These are phyloP conservation scores for Pogoniulus pusillus DNA, from an alignment of 2,797 vertebrate species.

Conservation along the genomic window DNA sequence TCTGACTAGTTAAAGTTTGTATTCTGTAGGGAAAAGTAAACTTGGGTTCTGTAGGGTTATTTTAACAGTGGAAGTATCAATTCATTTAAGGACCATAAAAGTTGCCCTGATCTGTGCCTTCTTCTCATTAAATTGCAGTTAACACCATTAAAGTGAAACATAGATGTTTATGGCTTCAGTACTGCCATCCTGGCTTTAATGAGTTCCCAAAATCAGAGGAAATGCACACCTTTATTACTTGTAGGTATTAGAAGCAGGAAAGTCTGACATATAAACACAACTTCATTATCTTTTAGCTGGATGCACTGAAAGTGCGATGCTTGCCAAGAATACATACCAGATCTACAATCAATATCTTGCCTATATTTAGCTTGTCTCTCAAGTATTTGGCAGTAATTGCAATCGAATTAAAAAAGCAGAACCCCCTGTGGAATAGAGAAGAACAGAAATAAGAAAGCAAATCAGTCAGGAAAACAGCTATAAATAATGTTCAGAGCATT, in stretches of 20 bases:
- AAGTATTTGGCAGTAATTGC: constrained; percentile 85
- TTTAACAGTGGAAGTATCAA: constrained; percentile 83
- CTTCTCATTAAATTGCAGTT: constrained; percentile 85
- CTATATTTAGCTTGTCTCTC: constrained; percentile 83
- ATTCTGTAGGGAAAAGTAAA: constrained; percentile 81
- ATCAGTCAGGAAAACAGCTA: constrained; percentile 84
- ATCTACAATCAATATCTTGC: constrained; percentile 85
- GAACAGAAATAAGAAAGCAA: constrained; percentile 84
- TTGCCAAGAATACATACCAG: constrained; percentile 81
- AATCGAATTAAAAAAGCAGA: constrained; percentile 87
- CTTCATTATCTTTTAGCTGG: constrained; percentile 66
- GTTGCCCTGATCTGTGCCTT: constrained; percentile 79
- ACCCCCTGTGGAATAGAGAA: constrained; percentile 83
- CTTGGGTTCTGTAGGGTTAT: constrained; percentile 75
- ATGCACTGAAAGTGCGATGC: constrained; percentile 44
- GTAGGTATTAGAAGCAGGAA: constrained; percentile 74
- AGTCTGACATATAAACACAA: constrained; percentile 64
- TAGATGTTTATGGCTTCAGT: constrained; percentile 81
- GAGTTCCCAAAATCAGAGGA: constrained; percentile 81
- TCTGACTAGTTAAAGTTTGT: constrained; percentile 75
- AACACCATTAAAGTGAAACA: constrained; percentile 82
- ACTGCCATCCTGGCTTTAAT: constrained; percentile 81
- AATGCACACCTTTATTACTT: constrained; percentile 76
- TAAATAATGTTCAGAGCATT: constrained; percentile 89
- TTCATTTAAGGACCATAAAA: constrained; percentile 84